A percentile compares a stretch with the other conserved stretches of the same genome.
Evolutionary conservation across 2,797 vertebrate species (phyloP).

Genomic region (Eleutherodactylus coqui): DNA sequence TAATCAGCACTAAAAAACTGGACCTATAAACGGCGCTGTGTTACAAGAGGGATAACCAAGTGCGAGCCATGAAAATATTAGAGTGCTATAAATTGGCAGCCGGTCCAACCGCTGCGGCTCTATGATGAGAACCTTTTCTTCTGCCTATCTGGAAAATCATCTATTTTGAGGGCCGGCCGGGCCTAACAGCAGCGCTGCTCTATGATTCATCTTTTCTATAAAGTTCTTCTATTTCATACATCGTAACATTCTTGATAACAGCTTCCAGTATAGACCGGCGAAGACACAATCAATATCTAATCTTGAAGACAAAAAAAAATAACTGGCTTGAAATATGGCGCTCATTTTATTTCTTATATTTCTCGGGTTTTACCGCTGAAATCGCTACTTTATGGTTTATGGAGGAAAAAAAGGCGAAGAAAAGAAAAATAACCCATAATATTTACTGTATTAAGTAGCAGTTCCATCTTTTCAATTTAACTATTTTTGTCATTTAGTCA

Average conservation of each 20-base stretch:
- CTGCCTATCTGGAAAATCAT: neutral
- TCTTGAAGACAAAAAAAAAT: neutral
- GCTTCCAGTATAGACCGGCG: neutral
- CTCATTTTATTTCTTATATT: neutral
- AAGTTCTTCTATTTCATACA: neutral
- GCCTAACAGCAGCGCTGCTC: neutral
- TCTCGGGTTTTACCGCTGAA: neutral
- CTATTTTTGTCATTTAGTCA: too few species aligned
- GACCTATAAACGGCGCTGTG: too few species aligned
- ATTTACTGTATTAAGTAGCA: too few species aligned
- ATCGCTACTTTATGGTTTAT: neutral
- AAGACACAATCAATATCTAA: constrained; percentile 41
- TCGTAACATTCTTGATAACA: neutral
- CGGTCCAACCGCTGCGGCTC: too few species aligned
- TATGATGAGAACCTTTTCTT: neutral
- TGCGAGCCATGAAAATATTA: too few species aligned
- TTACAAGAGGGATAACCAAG: too few species aligned
- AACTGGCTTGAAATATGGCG: neutral
- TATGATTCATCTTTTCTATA: constrained; percentile 22
- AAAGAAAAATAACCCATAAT: neutral
- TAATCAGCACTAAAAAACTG: too few species aligned
- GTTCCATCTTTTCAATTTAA: too few species aligned
- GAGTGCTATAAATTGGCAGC: too few species aligned
- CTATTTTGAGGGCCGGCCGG: neutral
- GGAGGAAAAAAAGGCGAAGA: neutral